Percentiles rank a stretch among this genome's conserved stretches.
Evolutionary conservation across 2,797 vertebrate genomes (phyloP).

Genomic region (Astyanax mexicanus): DNA sequence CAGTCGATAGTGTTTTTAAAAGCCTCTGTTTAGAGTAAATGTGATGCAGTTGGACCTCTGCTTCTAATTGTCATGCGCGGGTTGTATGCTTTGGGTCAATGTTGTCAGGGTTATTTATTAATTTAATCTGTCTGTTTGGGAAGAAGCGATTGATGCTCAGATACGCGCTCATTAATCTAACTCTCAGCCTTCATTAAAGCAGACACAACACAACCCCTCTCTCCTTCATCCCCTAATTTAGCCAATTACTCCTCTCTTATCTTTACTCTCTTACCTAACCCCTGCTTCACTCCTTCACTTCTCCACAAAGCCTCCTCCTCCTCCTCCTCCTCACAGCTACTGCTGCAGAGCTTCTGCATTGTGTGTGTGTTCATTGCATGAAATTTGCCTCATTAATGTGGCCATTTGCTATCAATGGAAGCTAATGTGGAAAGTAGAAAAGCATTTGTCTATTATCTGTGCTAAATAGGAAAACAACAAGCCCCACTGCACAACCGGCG

Average conservation of each 20-base stretch:
- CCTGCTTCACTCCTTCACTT: slow-evolving; percentile 6
- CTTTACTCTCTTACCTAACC: slow-evolving; percentile 17
- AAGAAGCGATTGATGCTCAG: slow-evolving; percentile 31
- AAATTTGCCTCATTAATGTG: neutral
- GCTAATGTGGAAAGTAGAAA: neutral
- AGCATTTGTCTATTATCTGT: slow-evolving; percentile 16
- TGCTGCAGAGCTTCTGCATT: neutral
- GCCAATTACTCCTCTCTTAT: slow-evolving; percentile 42
- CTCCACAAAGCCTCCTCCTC: neutral
- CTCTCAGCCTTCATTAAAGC: slow-evolving; percentile 40
- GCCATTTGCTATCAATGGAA: neutral
- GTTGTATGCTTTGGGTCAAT: slow-evolving; percentile 30
- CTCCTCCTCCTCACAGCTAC: neutral
- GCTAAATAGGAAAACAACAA: slow-evolving; percentile 24
- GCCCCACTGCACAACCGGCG: slow-evolving; percentile 7
- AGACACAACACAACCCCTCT: slow-evolving; percentile 41
- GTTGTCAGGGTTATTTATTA: slow-evolving; percentile 39
- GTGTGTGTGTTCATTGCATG: neutral
- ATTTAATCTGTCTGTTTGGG: slow-evolving; percentile 39
- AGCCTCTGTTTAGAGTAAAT: neutral
- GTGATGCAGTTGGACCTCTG: slow-evolving; percentile 4
- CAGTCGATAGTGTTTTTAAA: neutral
- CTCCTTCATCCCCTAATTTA: slow-evolving; percentile 45
- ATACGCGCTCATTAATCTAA: slow-evolving; percentile 43
- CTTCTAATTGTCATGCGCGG: slow-evolving; percentile 31